A percentile compares a stretch with the other conserved stretches of the same genome.
These are phyloP conservation scores for Tychaedon coryphoeus DNA, from an alignment of 2,113 vertebrate genomes.

Conservation along the genomic window DNA sequence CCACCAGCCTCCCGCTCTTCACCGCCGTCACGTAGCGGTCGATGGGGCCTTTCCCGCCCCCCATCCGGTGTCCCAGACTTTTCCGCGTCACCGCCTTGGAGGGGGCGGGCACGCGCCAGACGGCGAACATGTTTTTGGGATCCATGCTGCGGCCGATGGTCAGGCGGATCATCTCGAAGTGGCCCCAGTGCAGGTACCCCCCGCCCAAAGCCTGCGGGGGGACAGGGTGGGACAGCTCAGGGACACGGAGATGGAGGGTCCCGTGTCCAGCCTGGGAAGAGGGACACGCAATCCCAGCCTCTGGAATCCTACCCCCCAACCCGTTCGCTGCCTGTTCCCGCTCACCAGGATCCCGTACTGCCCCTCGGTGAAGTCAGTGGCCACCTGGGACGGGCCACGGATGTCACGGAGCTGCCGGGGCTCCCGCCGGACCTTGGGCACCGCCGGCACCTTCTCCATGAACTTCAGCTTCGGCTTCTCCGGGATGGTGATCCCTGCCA, in stretches of 20 bases:
- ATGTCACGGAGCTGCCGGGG: slow-evolving; percentile 85
- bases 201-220: slow-evolving; percentile 86
- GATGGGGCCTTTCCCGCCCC: slow-evolving; percentile 91
- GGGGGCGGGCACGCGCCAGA: slow-evolving; percentile 85
- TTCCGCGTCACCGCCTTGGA: slow-evolving; percentile 88
- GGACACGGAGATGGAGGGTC: neutral
- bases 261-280: neutral
- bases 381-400: slow-evolving; percentile 78
- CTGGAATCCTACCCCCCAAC: rapidly evolving
- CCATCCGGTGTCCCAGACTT: slow-evolving; percentile 92
- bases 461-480: slow-evolving; percentile 86
- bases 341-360: slow-evolving; percentile 89
- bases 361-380: slow-evolving; percentile 79
- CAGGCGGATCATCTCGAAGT: slow-evolving; percentile 95
- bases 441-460: slow-evolving; percentile 84
- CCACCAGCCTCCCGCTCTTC: slow-evolving; percentile 78
- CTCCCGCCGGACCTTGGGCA: slow-evolving; percentile 82
- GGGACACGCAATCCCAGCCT: neutral
- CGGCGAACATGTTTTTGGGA: slow-evolving; percentile 81
- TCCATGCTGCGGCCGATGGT: slow-evolving; percentile 88
- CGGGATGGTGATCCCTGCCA: slow-evolving; percentile 81
- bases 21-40: slow-evolving; percentile 90
- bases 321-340: rapidly evolving
- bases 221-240: neutral
- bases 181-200: slow-evolving; percentile 92